These are phyloP conservation scores for Amblyteles armatorius DNA, from an alignment of 2,888 invertebrate species.

Conservation along the genomic window DNA sequence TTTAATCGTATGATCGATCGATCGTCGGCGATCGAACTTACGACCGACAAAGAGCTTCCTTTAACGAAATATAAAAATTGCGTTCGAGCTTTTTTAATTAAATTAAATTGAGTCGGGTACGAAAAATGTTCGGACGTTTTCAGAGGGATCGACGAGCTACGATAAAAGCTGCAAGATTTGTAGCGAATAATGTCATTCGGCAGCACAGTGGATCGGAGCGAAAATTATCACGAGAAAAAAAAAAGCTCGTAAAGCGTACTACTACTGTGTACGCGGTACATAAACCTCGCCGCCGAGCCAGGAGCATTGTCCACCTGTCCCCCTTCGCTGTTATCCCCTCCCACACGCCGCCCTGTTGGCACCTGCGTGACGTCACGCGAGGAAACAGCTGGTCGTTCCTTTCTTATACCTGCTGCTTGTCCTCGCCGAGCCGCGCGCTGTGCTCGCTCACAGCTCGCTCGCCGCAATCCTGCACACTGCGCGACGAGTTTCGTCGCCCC, in stretches of 20 bases:
- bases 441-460: conserved; percentile 18
- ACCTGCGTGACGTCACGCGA: conserved; percentile 81
- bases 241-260: conserved; percentile 39
- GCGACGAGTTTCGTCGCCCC: conserved; percentile 15
- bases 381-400: conserved; percentile 80
- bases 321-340: conserved; percentile 40
- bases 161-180: background rate
- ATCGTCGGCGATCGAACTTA: no score
- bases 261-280: conserved; percentile 50
- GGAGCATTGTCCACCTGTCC: conserved; percentile 80
- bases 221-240: conserved; percentile 18
- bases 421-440: conserved; percentile 27
- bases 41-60: background rate
- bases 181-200: background rate
- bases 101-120: background rate
- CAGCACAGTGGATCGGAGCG: background rate
- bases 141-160: background rate
- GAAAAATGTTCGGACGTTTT: background rate
- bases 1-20: no score
- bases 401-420: conserved; percentile 66
- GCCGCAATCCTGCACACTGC: conserved; percentile 48
- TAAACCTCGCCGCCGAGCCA: conserved; percentile 67
- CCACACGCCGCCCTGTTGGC: conserved; percentile 62
- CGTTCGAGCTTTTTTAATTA: background rate
- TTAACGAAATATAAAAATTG: background rate